A percentile compares a stretch with the other conserved stretches of the same genome.
These are phyloP conservation scores for Trochalopteron elliotii DNA, from an alignment of 2,113 vertebrate species.

Conservation along the genomic window DNA sequence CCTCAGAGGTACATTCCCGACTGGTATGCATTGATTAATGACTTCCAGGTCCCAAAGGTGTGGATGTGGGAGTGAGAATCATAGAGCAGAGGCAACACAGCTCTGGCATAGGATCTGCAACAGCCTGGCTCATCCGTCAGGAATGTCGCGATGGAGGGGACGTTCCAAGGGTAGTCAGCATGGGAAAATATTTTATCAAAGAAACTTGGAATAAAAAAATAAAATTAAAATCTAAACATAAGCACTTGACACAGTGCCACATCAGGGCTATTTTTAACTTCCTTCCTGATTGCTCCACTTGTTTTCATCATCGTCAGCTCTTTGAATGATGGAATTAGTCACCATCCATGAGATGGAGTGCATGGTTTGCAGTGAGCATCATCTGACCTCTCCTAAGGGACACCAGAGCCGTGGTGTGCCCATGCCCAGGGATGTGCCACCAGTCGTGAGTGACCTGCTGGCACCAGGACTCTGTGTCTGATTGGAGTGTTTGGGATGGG, in stretches of 20 bases:
- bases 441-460: neutral
- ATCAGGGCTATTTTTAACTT: slow-evolving; percentile 63
- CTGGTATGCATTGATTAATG: neutral
- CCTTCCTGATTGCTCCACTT: slow-evolving; percentile 21
- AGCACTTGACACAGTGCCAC: slow-evolving; percentile 31
- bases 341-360: neutral
- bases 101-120: neutral
- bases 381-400: neutral
- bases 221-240: slow-evolving; percentile 61
- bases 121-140: neutral
- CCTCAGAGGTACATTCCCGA: neutral
- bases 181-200: slow-evolving; percentile 81
- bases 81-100: neutral
- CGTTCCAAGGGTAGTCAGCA: slow-evolving; percentile 59
- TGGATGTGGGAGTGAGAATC: slow-evolving; percentile 29
- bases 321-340: slow-evolving; percentile 2
- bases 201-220: slow-evolving; percentile 65
- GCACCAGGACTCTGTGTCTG: neutral
- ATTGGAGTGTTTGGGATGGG: neutral
- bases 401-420: fast-evolving
- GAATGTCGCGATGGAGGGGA: slow-evolving; percentile 18
- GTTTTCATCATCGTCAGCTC: neutral
- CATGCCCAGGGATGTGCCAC: fast-evolving
- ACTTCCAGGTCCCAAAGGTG: slow-evolving; percentile 25
- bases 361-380: neutral